A percentile compares a stretch with the other conserved stretches of the same genome.
phyloP scores from a whole-genome alignment of 2,113 vertebrate species.

The Microcebus jonahi region DNA sequence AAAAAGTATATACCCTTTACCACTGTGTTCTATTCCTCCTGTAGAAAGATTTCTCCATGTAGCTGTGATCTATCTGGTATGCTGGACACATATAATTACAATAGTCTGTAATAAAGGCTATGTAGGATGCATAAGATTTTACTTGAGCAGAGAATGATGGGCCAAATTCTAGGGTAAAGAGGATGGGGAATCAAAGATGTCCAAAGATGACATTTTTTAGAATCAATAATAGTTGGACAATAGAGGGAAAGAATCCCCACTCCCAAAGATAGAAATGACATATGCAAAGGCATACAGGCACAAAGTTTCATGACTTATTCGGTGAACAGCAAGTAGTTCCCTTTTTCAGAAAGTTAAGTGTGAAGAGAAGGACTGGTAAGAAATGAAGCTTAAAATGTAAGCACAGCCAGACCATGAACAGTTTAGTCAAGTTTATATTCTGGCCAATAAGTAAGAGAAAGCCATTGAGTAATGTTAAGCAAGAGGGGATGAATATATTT shows the following conservation, averaged over 20 bases:
- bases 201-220: background rate
- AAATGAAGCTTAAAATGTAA: background rate
- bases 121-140: background rate
- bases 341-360: background rate
- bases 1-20: background rate
- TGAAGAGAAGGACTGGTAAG: background rate
- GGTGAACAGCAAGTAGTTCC: background rate
- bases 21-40: background rate
- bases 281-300: background rate
- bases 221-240: background rate
- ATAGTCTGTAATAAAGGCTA: background rate
- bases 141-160: background rate
- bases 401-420: background rate
- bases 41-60: background rate
- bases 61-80: background rate
- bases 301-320: background rate
- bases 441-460: background rate
- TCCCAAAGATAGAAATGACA: background rate
- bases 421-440: conserved; percentile 35
- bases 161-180: background rate
- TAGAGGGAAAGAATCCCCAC: background rate
- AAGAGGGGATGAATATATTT: background rate
- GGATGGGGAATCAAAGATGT: background rate
- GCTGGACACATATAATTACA: background rate
- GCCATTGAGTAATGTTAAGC: background rate